Base-by-base conservation (phyloP, 64 coral and sea anemone species). In the Porites australiensis region DNA sequence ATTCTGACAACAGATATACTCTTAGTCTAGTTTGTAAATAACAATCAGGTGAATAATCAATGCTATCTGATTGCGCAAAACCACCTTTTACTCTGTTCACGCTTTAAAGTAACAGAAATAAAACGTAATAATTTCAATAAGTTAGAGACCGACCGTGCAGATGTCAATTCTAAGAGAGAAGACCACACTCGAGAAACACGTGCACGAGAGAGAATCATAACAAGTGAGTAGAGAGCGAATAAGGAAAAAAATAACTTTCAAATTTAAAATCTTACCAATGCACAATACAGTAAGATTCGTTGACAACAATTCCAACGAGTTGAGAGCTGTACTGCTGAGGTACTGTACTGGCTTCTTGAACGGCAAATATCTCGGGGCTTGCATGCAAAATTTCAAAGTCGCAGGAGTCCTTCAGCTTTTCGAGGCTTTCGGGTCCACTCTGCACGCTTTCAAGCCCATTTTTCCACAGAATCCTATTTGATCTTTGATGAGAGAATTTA, bases 401-500 rank as follows among this genome's bases (percentile, higher is more conserved):
- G n/a, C 15, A 74, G 3, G 55, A n/a, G 27, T 74, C 18, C 14
- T 44, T 21, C 15, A 62, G 60, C 20, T 15, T 43, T 9, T 62
- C 63, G 2, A 64, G 50, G 87, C 70, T 77, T 13, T 89, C 70
- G 47, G 16, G 37, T 64, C 61, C 13, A 64, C 61, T 77, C 59
- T 89, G 53, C 46, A 76, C 58, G 71, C 69, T 44, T 20, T 89
- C 3, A 89, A 77, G 16, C 58, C 57, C 87, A 62, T 89, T 43
- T 21, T 16, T 75, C 23, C 59, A n/a, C 87, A 89, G 5, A 23
- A 89, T 14, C 54, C 6, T 4, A 89, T 89, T 77, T 77, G 87
- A 58, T 89, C 87, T 2, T 46, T 2, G n/a, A 89, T 89, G 18
- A 89, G 13, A 62, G 72, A 50, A 77, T 89, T 89, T 8, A 89